Evolutionary conservation across 1,140 invertebrate species (phyloP).

Genomic region (Diorhabda sublineata): DNA sequence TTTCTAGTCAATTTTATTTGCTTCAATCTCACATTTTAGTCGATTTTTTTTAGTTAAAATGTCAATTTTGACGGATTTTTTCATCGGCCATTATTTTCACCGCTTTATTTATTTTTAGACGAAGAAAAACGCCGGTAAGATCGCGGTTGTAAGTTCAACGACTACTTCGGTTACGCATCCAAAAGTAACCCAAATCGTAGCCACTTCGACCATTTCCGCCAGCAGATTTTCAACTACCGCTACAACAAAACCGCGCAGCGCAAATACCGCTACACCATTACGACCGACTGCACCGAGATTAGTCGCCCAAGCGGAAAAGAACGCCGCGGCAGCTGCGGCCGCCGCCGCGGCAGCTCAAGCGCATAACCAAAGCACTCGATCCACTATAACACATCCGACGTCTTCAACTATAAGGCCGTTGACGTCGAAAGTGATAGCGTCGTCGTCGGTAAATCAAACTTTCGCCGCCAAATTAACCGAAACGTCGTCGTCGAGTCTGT

Average conservation of each 20-base stretch:
- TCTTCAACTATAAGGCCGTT: slow-evolving; percentile 41
- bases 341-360: slow-evolving; percentile 23
- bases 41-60: too few relatives aligned
- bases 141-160: slow-evolving; percentile 25
- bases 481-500: slow-evolving; percentile 15
- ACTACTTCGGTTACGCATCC: slow-evolving; percentile 32
- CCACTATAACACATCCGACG: slow-evolving; percentile 31
- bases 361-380: slow-evolving; percentile 16
- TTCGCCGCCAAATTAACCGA: slow-evolving; percentile 54
- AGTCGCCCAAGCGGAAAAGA: slow-evolving; percentile 49
- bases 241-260: slow-evolving; percentile 45
- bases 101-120: slow-evolving; percentile 28
- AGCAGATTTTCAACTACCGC: slow-evolving; percentile 34
- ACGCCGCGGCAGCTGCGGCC: slow-evolving; percentile 26
- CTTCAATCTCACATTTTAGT: too few relatives aligned
- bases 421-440: slow-evolving; percentile 47
- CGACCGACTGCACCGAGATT: slow-evolving; percentile 54
- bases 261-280: slow-evolving; percentile 43
- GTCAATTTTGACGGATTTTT: background rate
- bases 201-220: slow-evolving; percentile 18
- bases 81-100: background rate
- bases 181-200: slow-evolving; percentile 25
- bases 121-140: slow-evolving; percentile 43
- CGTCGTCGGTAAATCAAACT: slow-evolving; percentile 37
- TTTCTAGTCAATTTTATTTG: too few relatives aligned